These are phyloP conservation scores for Tamias sibiricus DNA, from an alignment of 2,113 vertebrate genomes.

Conservation along the genomic window DNA sequence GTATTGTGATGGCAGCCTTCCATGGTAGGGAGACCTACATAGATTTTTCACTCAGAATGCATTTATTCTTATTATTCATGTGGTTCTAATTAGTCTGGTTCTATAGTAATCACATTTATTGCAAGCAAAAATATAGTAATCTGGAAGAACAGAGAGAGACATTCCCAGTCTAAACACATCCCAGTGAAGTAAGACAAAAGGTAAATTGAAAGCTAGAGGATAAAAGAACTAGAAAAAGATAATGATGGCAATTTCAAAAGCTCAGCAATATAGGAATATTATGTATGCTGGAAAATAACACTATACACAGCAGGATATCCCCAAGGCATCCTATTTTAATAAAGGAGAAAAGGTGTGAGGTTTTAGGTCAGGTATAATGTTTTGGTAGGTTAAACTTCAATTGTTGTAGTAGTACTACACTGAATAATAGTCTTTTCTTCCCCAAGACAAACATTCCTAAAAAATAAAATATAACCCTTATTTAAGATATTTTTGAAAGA, in stretches of 20 bases:
- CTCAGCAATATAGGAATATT: not conserved
- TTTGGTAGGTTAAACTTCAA: not conserved
- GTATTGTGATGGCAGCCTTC: not conserved
- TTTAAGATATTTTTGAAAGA: not conserved
- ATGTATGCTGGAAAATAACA: not conserved
- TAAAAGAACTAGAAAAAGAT: not conserved
- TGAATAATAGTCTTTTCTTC: not conserved
- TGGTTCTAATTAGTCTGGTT: not conserved
- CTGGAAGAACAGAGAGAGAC: not conserved
- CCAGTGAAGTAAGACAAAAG: not conserved
- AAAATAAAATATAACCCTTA: slow-evolving; percentile 29
- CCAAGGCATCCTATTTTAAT: not conserved
- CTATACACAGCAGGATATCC: not conserved
- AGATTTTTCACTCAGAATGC: not conserved
- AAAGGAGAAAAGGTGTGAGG: not conserved
- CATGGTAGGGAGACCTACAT: not conserved
- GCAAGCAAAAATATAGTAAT: not conserved
- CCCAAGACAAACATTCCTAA: not conserved
- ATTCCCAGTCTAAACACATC: not conserved
- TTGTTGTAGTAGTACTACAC: not conserved
- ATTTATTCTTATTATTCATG: not conserved
- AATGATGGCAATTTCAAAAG: not conserved
- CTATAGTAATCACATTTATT: not conserved
- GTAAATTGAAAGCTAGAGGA: not conserved
- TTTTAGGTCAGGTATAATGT: not conserved